Evolutionary conservation across 2,797 vertebrate genomes (phyloP).

Genomic region (Moxostoma hubbsi): DNA sequence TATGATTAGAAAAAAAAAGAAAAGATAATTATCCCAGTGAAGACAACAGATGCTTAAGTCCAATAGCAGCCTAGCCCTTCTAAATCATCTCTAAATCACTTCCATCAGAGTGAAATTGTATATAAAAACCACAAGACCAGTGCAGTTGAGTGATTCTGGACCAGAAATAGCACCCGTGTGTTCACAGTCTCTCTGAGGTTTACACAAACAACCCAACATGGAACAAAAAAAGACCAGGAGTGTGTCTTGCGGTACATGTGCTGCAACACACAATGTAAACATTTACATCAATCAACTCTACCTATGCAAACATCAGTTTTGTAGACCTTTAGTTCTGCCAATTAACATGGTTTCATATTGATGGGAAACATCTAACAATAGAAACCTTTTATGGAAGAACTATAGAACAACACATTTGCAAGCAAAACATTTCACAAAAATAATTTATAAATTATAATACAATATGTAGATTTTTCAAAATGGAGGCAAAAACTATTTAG

Average conservation of each 20-base stretch:
- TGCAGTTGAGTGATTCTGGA: conserved; percentile 3
- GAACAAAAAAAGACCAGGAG: not conserved
- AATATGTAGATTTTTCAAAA: no score
- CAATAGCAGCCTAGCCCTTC: conserved; percentile 34
- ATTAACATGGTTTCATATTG: conserved; percentile 52
- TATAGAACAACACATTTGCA: no score
- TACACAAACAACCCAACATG: conserved; percentile 21
- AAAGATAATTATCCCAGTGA: conserved; percentile 18
- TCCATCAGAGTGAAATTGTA: conserved; percentile 8
- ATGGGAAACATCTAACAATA: conserved; percentile 45
- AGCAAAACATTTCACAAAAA: no score
- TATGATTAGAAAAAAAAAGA: conserved; percentile 3
- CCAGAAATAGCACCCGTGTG: conserved; percentile 20
- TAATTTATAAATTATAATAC: no score
- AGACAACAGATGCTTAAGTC: conserved; percentile 39
- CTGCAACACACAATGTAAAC: conserved; percentile 51
- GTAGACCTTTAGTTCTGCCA: conserved; percentile 37
- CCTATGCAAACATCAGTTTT: conserved; percentile 32
- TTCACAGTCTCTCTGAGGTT: conserved; percentile 21
- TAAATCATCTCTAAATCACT: conserved; percentile 13
- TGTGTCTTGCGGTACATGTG: conserved; percentile 14
- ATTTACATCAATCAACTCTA: conserved; percentile 26
- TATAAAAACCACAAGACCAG: conserved; percentile 28
- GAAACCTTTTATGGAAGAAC: conserved; percentile 8
- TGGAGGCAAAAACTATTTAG: no score